Conservation (phyloP, 1,140 invertebrate genomes). For the Bursaphelenchus mucronatus region DNA sequence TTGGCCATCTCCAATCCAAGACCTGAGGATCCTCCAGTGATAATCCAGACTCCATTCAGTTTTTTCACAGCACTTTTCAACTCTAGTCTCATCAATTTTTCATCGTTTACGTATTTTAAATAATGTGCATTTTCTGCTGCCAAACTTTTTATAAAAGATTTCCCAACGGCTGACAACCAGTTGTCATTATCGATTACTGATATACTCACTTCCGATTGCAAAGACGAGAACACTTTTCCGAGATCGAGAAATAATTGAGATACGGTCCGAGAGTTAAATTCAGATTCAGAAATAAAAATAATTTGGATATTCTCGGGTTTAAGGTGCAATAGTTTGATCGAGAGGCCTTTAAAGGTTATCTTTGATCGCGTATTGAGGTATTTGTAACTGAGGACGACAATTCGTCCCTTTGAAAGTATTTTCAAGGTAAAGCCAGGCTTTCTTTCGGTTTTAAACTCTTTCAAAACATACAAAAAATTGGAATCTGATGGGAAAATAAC, state of each 20-base stretch:
- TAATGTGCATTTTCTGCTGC: slow-evolving; percentile 26
- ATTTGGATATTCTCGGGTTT: not conserved
- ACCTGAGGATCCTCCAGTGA: slow-evolving; percentile 39
- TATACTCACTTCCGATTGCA: not conserved
- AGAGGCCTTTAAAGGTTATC: not conserved
- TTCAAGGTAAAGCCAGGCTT: too few relatives aligned
- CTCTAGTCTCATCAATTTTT: too few relatives aligned
- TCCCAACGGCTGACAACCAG: slow-evolving; percentile 20
- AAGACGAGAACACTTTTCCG: slow-evolving; percentile 21
- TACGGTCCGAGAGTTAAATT: not conserved
- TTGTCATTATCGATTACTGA: slow-evolving; percentile 8
- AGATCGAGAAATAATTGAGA: slow-evolving; percentile 21
- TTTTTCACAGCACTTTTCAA: too few relatives aligned
- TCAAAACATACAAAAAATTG: too few relatives aligned
- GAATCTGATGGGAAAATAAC: too few relatives aligned
- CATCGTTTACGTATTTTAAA: not conserved
- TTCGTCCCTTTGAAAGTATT: too few relatives aligned
- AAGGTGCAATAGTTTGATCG: slow-evolving; percentile 7
- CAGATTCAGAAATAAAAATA: not conserved
- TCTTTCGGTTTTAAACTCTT: too few relatives aligned
- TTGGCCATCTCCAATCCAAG: slow-evolving; percentile 38
- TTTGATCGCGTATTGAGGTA: not conserved
- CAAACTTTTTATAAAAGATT: slow-evolving; percentile 39
- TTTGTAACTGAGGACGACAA: too few relatives aligned
- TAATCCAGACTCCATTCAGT: slow-evolving; percentile 17